Percentiles rank a stretch among this genome's conserved stretches.
phyloP scores from a whole-genome alignment of 2,888 invertebrate genomes.

The Hypena proboscidalis region DNA sequence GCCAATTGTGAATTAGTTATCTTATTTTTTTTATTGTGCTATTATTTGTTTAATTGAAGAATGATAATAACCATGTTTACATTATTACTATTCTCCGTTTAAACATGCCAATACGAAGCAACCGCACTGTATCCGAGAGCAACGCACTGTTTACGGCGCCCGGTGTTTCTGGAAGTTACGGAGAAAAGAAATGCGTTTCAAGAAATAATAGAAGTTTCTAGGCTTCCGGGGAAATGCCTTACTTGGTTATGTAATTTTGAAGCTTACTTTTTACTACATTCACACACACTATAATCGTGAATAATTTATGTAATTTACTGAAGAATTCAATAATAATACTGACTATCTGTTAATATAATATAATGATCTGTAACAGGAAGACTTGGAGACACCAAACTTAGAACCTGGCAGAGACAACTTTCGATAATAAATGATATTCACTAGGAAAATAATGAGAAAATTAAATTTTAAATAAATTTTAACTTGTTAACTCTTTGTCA shows the following conservation, averaged over 20 bases:
- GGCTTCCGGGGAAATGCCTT: constrained; percentile 8
- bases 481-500: too few species aligned
- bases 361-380: too few species aligned
- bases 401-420: too few species aligned
- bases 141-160: constrained; percentile 52
- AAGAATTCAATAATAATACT: too few species aligned
- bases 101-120: constrained; percentile 45
- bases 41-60: background rate
- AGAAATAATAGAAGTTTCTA: constrained; percentile 29
- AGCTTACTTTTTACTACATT: too few species aligned
- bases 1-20: too few species aligned
- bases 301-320: background rate
- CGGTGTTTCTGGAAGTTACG: constrained; percentile 64
- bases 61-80: background rate
- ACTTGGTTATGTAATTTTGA: background rate
- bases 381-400: too few species aligned
- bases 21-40: background rate
- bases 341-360: too few species aligned
- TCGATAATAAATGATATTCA: too few species aligned
- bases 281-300: too few species aligned
- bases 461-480: too few species aligned
- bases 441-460: too few species aligned
- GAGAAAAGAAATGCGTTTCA: constrained; percentile 41
- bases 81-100: background rate
- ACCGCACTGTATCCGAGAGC: constrained; percentile 56